Evolutionary conservation across 1,140 invertebrate species (phyloP).

Genomic region (Aphis craccivora): DNA sequence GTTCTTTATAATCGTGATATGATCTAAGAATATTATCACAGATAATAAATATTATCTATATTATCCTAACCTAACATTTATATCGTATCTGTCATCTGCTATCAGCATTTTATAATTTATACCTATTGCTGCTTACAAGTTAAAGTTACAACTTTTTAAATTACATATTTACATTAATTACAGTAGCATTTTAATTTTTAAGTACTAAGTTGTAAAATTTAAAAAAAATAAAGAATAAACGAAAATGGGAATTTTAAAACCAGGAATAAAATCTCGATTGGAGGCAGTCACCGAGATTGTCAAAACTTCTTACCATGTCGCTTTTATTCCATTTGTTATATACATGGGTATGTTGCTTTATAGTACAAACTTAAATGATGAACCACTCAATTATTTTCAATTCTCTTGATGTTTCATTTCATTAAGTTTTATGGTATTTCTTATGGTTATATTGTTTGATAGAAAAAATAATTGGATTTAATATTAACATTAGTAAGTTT

Average conservation of each 20-base stretch:
- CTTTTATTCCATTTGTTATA: conserved; percentile 38
- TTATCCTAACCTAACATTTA: too few relatives aligned
- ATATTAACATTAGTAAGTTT: not conserved
- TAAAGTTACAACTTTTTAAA: too few relatives aligned
- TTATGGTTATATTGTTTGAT: not conserved
- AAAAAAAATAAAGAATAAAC: not conserved
- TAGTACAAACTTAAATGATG: not conserved
- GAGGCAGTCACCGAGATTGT: not conserved
- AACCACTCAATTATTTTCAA: not conserved
- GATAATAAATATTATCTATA: too few relatives aligned
- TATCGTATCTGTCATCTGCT: too few relatives aligned
- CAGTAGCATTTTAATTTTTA: not conserved
- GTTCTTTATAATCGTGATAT: too few relatives aligned
- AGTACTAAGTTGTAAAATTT: not conserved
- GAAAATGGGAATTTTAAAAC: conserved; percentile 29
- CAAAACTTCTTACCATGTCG: conserved; percentile 4
- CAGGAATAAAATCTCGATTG: conserved; percentile 28
- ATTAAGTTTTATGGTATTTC: not conserved
- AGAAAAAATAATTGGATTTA: not conserved
- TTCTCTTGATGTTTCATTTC: not conserved
- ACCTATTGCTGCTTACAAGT: too few relatives aligned
- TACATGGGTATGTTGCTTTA: conserved; percentile 29
- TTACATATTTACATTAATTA: too few relatives aligned
- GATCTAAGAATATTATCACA: too few relatives aligned
- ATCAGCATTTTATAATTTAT: too few relatives aligned